Percentiles rank a stretch among this genome's conserved stretches.
These are phyloP conservation scores for Drosophila maculinotata DNA, from an alignment of 2,888 invertebrate species.

Conservation along the genomic window DNA sequence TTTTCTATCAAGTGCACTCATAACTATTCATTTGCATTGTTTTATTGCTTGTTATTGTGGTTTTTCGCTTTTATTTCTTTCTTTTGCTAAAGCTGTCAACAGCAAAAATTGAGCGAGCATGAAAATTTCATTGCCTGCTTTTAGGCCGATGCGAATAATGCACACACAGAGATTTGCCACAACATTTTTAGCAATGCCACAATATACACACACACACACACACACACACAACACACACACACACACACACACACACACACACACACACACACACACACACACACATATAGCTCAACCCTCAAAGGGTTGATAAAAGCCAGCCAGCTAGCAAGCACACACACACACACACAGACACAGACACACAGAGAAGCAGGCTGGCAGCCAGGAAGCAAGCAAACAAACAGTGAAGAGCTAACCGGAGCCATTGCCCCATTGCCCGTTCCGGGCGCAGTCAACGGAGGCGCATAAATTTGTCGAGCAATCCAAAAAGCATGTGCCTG, in stretches of 20 bases:
- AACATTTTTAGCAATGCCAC: conserved; percentile 46
- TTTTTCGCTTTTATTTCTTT: conserved; percentile 1
- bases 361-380: neutral
- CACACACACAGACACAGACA: conserved; percentile 7
- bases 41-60: conserved; percentile 42
- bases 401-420: conserved; percentile 41
- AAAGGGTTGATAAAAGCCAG: conserved; percentile 59
- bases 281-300: conserved; percentile 24
- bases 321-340: conserved; percentile 20
- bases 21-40: no score
- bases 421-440: conserved; percentile 44
- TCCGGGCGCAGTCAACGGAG: conserved; percentile 43
- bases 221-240: neutral
- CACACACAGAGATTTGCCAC: conserved; percentile 42
- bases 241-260: conserved; percentile 4
- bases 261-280: neutral
- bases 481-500: conserved; percentile 63
- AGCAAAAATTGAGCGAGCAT: conserved; percentile 58
- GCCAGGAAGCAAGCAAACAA: conserved; percentile 39
- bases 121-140: conserved; percentile 66
- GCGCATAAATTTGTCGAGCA: conserved; percentile 64
- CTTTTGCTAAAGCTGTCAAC: conserved; percentile 45
- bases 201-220: conserved; percentile 11
- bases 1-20: no score
- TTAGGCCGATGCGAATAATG: conserved; percentile 55